phyloP scores from a whole-genome alignment of 2,113 vertebrate species.

The Thamnophis sirtalis region DNA sequence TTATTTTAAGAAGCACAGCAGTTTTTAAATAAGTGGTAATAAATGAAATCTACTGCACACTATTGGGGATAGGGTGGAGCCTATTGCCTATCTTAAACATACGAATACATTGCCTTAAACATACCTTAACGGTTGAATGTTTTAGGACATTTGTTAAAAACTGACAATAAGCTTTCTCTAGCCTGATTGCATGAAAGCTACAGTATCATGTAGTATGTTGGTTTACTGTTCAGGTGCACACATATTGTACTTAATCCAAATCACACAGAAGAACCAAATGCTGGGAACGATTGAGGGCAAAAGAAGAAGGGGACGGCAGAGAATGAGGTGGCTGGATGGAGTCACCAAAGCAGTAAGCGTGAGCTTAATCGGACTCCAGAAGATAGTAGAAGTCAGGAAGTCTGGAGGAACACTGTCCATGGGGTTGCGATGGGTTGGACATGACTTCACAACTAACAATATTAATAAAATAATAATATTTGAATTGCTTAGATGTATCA shows the following conservation, averaged over 20 bases:
- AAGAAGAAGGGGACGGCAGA: too few relatives aligned
- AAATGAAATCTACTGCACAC: background rate
- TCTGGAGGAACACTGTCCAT: too few relatives aligned
- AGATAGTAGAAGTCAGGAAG: too few relatives aligned
- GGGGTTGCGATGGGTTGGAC: too few relatives aligned
- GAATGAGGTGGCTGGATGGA: too few relatives aligned
- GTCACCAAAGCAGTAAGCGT: too few relatives aligned
- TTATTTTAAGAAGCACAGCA: background rate
- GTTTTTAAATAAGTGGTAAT: background rate
- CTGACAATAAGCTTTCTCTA: background rate
- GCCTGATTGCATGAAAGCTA: background rate
- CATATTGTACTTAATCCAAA: background rate
- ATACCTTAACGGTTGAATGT: background rate
- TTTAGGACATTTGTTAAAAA: background rate
- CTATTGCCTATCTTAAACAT: background rate
- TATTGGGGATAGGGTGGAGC: background rate
- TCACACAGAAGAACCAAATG: background rate
- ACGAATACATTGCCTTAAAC: background rate
- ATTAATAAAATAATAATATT: too few relatives aligned
- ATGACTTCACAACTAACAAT: too few relatives aligned
- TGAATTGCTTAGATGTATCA: too few relatives aligned
- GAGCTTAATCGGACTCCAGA: too few relatives aligned
- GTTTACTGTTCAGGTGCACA: background rate
- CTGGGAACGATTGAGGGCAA: too few relatives aligned
- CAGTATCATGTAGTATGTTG: background rate